These are phyloP conservation scores for Stichodactyla helianthus DNA, from an alignment of 64 coral and sea anemone genomes.

Conservation along the genomic window DNA sequence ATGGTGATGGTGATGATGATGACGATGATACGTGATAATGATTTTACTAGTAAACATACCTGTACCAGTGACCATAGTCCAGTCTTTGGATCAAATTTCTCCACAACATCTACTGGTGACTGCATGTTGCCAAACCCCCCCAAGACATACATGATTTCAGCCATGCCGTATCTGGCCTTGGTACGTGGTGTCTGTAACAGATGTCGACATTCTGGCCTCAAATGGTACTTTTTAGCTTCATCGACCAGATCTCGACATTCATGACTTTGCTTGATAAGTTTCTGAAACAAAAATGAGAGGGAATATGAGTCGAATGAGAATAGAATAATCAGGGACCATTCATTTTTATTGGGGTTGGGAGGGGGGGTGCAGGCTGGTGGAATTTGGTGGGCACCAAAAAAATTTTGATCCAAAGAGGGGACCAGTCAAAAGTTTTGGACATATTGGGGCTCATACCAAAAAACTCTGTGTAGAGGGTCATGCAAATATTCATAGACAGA, in stretches of 20 bases:
- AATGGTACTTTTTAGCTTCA: conserved; percentile 96
- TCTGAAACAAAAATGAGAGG: conserved; percentile 17
- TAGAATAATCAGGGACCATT: too few species aligned
- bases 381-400: too few species aligned
- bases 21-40: not conserved
- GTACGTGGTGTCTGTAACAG: conserved; percentile 74
- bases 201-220: conserved; percentile 88
- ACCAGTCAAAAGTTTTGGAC: too few species aligned
- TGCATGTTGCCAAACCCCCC: conserved; percentile 97
- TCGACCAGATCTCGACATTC: conserved; percentile 94
- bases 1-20: not conserved
- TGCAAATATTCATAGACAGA: too few species aligned
- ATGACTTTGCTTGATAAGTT: conserved; percentile 69
- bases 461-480: too few species aligned
- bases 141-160: conserved; percentile 81
- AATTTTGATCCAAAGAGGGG: too few species aligned
- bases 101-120: conserved; percentile 79
- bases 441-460: too few species aligned
- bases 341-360: too few species aligned
- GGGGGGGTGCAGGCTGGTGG: too few species aligned
- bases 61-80: conserved; percentile 57
- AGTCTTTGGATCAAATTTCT: conserved; percentile 81
- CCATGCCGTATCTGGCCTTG: conserved; percentile 68
- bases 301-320: too few species aligned
- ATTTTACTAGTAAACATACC: conserved; percentile 6